These are phyloP conservation scores for Apeira syringaria DNA, from an alignment of 2,888 invertebrate species.

Conservation along the genomic window DNA sequence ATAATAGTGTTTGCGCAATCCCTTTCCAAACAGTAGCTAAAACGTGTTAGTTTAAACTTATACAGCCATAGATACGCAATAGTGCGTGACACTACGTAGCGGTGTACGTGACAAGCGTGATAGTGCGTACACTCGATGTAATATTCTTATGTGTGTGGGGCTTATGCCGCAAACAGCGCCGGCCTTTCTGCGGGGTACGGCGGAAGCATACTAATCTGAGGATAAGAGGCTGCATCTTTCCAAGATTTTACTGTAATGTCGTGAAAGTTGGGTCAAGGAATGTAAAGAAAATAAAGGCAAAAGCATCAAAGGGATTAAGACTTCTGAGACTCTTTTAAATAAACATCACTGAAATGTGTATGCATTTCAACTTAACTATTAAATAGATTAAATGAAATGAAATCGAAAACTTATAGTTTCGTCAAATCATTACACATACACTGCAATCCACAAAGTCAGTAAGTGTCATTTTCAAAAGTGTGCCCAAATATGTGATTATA, in stretches of 20 bases:
- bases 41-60: background rate
- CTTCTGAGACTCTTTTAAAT: background rate
- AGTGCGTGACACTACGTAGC: slow-evolving; percentile 9
- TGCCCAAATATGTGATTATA: too few relatives aligned
- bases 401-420: too few relatives aligned
- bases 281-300: slow-evolving; percentile 2
- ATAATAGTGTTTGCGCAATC: background rate
- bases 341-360: too few relatives aligned
- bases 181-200: slow-evolving; percentile 14
- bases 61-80: slow-evolving; percentile 1
- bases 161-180: slow-evolving; percentile 13
- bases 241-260: slow-evolving; percentile 19
- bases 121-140: slow-evolving; percentile 11
- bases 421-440: too few relatives aligned
- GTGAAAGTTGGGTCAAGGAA: slow-evolving; percentile 8
- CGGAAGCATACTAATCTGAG: slow-evolving; percentile 23
- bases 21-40: background rate
- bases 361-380: too few relatives aligned
- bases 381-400: too few relatives aligned
- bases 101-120: slow-evolving; percentile 12
- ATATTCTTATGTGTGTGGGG: slow-evolving; percentile 20
- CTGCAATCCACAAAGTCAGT: too few relatives aligned
- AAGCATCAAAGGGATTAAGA: background rate
- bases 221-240: slow-evolving; percentile 23
- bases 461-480: too few relatives aligned